These are phyloP conservation scores for Thalassophryne amazonica DNA, from an alignment of 2,797 vertebrate species.

Conservation along the genomic window DNA sequence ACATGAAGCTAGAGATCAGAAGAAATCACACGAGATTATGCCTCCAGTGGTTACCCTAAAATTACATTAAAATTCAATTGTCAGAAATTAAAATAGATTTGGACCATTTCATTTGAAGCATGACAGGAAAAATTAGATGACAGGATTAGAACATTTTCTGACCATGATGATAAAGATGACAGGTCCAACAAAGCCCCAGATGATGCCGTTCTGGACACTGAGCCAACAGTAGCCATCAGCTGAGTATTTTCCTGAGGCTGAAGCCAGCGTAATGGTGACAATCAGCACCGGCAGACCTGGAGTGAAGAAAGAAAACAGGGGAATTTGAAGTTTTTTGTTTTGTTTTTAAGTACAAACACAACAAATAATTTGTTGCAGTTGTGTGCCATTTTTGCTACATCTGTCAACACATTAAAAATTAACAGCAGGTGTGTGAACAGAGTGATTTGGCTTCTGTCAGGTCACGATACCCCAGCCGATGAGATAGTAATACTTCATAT, in stretches of 20 bases:
- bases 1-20: no score
- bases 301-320: not conserved
- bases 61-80: no score
- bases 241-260: slow-evolving; percentile 77
- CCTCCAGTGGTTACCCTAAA: no score
- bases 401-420: no score
- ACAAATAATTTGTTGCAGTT: no score
- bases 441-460: not conserved
- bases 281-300: slow-evolving; percentile 81
- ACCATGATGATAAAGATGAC: slow-evolving; percentile 86
- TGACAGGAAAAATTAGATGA: not conserved
- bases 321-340: no score
- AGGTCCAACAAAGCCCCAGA: slow-evolving; percentile 84
- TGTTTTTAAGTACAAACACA: no score
- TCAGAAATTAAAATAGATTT: no score
- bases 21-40: no score
- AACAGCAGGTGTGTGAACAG: not conserved
- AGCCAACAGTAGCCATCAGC: slow-evolving; percentile 82
- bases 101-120: slow-evolving; percentile 1
- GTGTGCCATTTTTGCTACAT: no score
- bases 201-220: slow-evolving; percentile 80
- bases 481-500: slow-evolving; percentile 86
- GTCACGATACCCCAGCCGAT: slow-evolving; percentile 79
- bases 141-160: slow-evolving; percentile 19
- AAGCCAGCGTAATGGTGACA: slow-evolving; percentile 81